Conservation (phyloP, 2,888 invertebrate species). For the Sphinx pinastri region DNA sequence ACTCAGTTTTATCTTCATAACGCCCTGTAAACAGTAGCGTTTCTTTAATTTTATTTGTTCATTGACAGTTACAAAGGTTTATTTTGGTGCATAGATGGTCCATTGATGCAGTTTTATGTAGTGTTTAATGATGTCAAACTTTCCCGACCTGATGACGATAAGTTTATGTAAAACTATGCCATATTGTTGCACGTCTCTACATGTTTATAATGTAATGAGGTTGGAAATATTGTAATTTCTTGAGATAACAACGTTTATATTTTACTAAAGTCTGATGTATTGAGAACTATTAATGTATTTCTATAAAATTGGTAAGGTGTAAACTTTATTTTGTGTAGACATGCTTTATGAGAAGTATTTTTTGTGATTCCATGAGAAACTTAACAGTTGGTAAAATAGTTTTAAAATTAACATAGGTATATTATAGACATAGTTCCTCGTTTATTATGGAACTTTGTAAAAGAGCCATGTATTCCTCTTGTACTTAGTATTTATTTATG, state of each 20-base stretch:
- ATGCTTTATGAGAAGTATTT: no score
- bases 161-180: neutral
- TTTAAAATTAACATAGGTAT: no score
- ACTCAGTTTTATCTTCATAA: constrained; percentile 68
- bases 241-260: no score
- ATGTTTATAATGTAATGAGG: neutral
- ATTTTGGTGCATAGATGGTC: constrained; percentile 50
- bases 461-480: neutral
- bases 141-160: constrained; percentile 6
- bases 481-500: no score
- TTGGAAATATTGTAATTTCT: neutral
- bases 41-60: constrained; percentile 64
- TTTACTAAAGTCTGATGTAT: no score
- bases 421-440: neutral
- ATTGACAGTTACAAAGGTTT: constrained; percentile 62
- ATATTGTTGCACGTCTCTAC: neutral
- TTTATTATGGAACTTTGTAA: neutral
- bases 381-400: no score
- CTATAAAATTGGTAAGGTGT: no score
- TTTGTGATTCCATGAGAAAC: no score
- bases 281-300: no score
- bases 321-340: no score
- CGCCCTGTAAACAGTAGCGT: constrained; percentile 60
- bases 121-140: constrained; percentile 24
- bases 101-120: constrained; percentile 31